A percentile compares a stretch with the other conserved stretches of the same genome.
Evolutionary conservation across 2,888 invertebrate genomes (phyloP).

Genomic region (Dasypogon diadema): DNA sequence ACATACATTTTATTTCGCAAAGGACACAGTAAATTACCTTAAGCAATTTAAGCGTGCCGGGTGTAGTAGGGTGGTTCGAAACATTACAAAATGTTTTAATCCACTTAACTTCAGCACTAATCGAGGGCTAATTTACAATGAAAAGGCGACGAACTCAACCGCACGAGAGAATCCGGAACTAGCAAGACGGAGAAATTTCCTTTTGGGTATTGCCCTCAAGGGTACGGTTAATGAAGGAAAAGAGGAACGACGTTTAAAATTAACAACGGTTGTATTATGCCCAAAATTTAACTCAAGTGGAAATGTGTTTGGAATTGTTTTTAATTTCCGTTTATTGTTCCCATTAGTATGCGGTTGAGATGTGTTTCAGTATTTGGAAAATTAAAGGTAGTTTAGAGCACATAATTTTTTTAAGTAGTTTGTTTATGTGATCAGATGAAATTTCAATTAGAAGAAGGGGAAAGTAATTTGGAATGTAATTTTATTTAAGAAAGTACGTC

Average conservation of each 20-base stretch:
- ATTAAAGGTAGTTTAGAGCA: too few species aligned
- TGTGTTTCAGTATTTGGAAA: conserved; percentile 1
- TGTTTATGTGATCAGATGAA: too few species aligned
- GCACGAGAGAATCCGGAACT: conserved; percentile 29
- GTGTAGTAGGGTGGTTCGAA: conserved; percentile 15
- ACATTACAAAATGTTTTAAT: conserved; percentile 53
- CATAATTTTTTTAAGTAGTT: too few species aligned
- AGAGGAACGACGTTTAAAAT: conserved; percentile 52
- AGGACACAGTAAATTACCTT: conserved; percentile 21
- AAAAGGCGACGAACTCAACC: conserved; percentile 46
- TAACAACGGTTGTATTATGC: conserved; percentile 48
- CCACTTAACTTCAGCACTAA: conserved; percentile 49
- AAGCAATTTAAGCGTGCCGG: not conserved
- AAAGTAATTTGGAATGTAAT: too few species aligned
- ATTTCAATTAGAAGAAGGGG: too few species aligned
- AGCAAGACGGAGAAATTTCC: conserved; percentile 8
- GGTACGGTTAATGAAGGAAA: conserved; percentile 34
- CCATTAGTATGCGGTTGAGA: conserved; percentile 52
- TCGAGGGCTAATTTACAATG: conserved; percentile 53
- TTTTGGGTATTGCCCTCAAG: conserved; percentile 5
- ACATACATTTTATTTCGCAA: not conserved
- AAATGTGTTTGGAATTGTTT: conserved; percentile 56
- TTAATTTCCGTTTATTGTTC: conserved; percentile 55
- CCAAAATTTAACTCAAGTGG: conserved; percentile 49
- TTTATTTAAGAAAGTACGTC: too few species aligned